Evolutionary conservation across 2,113 vertebrate genomes (phyloP), one percentile per base, ranked within the genome.

Genomic region (Apus apus): DNA sequence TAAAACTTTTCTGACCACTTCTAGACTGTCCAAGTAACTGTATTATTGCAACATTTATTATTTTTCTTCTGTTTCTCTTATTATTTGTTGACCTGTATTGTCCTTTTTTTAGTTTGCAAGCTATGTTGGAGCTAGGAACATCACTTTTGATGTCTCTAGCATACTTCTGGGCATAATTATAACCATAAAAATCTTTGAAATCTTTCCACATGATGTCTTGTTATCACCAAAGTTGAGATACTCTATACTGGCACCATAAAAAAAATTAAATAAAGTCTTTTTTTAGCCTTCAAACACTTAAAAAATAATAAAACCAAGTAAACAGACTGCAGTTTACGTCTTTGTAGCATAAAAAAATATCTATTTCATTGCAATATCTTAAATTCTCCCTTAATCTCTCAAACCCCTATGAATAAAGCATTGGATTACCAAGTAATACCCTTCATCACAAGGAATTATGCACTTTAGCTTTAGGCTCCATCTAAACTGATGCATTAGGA

Each of bases 381-480:
- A 79, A 94, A 80, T 93, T 96, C 78, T 88, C 85, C 46, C 78
- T 93, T 96, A 97, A 96, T 96, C 94, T 93, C 93, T 85, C 82
- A 89, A 94, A 70, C 72, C 85, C 71, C 78, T 83, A 82, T 91
- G 82, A 96, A 92, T 90, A 94, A 97, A 95, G 94, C 85, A 78
- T 72, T 96, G 92, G 90, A 94, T 97, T 96, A 94, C 88, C 88
- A 85, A 85, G 75, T 95, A 97, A 96, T 87, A 92, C 87, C 84
- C 80, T 81, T 94, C 92, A 89, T 92, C 94, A 81, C 67, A 56
- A 85, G 94, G 96, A 93, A 94, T 94, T 92, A 96, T 73, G 88
- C 90, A 94, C 85, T 97, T 95, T 8, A 81, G 93, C 83, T 91
- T 81, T 92, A 86, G 90, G 57, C 82, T 92, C 83, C 76, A 65